phyloP scores from a whole-genome alignment of 2,113 vertebrate genomes.

The Brevimyrus niger region DNA sequence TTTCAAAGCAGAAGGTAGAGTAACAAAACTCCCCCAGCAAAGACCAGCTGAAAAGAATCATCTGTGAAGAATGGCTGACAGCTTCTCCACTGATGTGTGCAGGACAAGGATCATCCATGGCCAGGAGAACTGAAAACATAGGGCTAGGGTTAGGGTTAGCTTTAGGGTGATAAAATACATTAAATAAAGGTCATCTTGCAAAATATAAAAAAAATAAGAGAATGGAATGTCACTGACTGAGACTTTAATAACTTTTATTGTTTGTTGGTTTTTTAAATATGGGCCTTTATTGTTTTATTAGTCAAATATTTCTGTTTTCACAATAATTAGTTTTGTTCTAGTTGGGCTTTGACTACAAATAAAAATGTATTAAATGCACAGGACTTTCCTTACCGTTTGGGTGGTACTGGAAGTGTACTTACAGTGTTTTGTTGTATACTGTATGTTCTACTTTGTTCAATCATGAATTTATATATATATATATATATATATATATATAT shows the following conservation, averaged over 20 bases:
- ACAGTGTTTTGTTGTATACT: background rate
- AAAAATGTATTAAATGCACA: background rate
- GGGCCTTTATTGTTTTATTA: background rate
- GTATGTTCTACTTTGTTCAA: background rate
- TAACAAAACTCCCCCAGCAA: background rate
- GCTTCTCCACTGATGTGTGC: background rate
- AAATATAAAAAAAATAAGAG: background rate
- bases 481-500: background rate
- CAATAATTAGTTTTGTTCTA: background rate
- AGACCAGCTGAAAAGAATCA: background rate
- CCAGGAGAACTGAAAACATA: background rate
- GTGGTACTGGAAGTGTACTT: background rate
- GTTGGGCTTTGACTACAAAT: background rate
- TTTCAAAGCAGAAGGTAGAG: background rate
- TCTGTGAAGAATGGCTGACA: background rate
- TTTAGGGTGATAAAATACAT: background rate
- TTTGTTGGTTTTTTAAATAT: background rate
- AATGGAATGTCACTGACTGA: background rate
- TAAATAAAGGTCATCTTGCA: background rate
- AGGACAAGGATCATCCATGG: background rate
- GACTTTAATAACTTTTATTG: background rate
- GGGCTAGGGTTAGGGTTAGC: too few species aligned
- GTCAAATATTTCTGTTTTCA: background rate
- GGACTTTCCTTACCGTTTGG: background rate
- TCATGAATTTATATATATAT: background rate